phyloP scores from a whole-genome alignment of 37 sponge, comb jelly and placozoan species.

The Spongilla lacustris region DNA sequence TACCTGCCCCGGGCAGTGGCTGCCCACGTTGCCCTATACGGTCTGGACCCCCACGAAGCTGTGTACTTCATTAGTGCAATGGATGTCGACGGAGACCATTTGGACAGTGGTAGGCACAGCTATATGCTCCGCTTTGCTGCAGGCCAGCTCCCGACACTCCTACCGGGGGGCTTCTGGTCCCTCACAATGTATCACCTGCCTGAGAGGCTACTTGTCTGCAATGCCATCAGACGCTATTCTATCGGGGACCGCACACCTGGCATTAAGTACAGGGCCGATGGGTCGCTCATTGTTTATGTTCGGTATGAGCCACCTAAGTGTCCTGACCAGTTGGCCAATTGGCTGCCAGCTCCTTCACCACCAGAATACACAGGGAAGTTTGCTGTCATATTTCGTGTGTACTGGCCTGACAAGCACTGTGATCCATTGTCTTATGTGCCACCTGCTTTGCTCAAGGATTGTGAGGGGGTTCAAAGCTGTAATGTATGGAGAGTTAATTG shows the following conservation, averaged over 20 bases:
- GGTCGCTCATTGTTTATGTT: constrained; percentile 7
- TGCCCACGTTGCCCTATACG: background rate
- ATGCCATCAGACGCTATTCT: constrained; percentile 17
- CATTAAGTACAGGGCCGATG: background rate
- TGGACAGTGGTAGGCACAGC: background rate
- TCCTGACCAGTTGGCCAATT: background rate
- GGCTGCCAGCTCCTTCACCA: constrained; percentile 15
- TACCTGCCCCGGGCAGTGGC: constrained; percentile 9
- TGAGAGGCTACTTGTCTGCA: background rate
- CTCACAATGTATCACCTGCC: constrained; percentile 9
- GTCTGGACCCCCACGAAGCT: constrained; percentile 6
- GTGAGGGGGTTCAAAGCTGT: background rate
- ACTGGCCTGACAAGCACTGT: constrained; percentile 14
- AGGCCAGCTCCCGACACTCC: background rate
- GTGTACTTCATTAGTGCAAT: background rate
- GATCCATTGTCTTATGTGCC: background rate
- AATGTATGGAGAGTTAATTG: no score
- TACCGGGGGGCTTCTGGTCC: constrained; percentile 8
- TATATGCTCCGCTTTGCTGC: constrained; percentile 11
- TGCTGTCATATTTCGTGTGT: constrained; percentile 3
- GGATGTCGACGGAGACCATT: background rate
- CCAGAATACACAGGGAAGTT: background rate
- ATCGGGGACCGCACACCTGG: constrained; percentile 7
- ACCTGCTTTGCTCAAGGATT: background rate
- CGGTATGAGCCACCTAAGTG: background rate